Evolutionary conservation across 2,888 invertebrate species (phyloP), one percentile per base, ranked within the genome.

Genomic region (Melieria omissa): DNA sequence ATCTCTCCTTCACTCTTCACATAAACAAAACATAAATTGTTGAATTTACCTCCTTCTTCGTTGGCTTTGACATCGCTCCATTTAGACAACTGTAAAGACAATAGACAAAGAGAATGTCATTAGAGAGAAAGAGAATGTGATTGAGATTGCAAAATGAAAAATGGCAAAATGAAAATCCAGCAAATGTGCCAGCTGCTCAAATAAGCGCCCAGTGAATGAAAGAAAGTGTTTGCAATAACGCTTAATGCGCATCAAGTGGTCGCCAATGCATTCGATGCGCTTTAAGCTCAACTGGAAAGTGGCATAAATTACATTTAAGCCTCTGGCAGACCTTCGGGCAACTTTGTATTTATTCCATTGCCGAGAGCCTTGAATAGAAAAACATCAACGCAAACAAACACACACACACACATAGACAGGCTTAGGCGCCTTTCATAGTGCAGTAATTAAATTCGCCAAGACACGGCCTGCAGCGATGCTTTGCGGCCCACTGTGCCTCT

Each of bases 81-180:
- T 92, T 93, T 93, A 89, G 93, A 93, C 91, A 93, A 93, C 89
- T 93, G 47, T 57, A 67, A 66, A 66, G 14, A 47, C 46, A 57
- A 46, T 57, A 12, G 41, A 12, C 44, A 64, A 63, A 8, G 52
- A 46, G 47, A 65, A 57, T 45, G 45, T 29, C 45, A 45, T 45
- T 42, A 57, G n/a, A 7, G 14, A 55, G 9, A 65, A 57, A 57
- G 46, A 44, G 60, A 52, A 41, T 46, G 49, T 60, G 16, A 60
- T 49, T 67, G 60, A 41, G 44, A 16, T 9, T 6, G 10, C 7
- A 29, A 29, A 47, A 14, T 47, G 46, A n/a, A 49, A 4, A 9
- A 49, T 5, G 10, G 49, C 4, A 12, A 16, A 5, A 14, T n/a
- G 16, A 16, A 16, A 1, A 16, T 16, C 16, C 7, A 16, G 45